These are phyloP conservation scores for Eurytoma californica DNA, from an alignment of 2,888 invertebrate genomes.

Conservation along the genomic window DNA sequence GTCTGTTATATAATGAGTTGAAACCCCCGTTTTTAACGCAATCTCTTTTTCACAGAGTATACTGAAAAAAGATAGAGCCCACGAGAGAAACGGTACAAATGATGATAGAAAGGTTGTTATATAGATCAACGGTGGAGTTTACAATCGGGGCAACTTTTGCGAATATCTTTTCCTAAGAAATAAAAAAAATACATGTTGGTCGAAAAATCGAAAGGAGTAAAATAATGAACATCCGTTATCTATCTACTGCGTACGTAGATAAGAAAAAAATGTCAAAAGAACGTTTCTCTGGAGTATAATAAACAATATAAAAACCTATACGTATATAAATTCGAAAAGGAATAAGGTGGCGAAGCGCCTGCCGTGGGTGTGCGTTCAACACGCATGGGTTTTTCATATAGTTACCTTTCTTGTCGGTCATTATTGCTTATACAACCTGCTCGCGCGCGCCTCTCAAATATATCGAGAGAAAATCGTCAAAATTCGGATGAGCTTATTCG, in stretches of 20 bases:
- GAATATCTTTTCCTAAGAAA: too few species aligned
- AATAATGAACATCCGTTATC: neutral
- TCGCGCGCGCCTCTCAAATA: conserved; percentile 7
- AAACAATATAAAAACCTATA: conserved; percentile 1
- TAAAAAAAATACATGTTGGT: conserved; percentile 4
- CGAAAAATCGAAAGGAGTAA: conserved; percentile 14
- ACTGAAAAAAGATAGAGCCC: too few species aligned
- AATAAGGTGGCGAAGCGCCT: conserved; percentile 52
- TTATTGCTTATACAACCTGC: conserved; percentile 60
- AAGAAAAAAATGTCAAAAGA: conserved; percentile 21
- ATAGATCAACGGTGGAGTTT: too few species aligned
- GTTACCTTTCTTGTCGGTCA: conserved; percentile 75
- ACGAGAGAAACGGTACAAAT: too few species aligned
- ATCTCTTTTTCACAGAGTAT: too few species aligned
- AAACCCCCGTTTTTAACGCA: too few species aligned
- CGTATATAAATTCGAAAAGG: neutral
- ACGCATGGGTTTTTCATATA: conserved; percentile 61
- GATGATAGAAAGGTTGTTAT: too few species aligned
- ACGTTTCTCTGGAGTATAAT: conserved; percentile 9
- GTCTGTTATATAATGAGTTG: neutral
- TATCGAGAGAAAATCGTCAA: neutral
- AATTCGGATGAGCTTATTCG: neutral
- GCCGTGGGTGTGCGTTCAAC: conserved; percentile 43
- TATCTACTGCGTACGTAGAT: too few species aligned
- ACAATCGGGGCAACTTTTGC: too few species aligned